Percentiles rank a stretch among this genome's conserved stretches.
These are phyloP conservation scores for Gastracanthus pulcherrimus DNA, from an alignment of 2,888 invertebrate genomes.

Conservation along the genomic window DNA sequence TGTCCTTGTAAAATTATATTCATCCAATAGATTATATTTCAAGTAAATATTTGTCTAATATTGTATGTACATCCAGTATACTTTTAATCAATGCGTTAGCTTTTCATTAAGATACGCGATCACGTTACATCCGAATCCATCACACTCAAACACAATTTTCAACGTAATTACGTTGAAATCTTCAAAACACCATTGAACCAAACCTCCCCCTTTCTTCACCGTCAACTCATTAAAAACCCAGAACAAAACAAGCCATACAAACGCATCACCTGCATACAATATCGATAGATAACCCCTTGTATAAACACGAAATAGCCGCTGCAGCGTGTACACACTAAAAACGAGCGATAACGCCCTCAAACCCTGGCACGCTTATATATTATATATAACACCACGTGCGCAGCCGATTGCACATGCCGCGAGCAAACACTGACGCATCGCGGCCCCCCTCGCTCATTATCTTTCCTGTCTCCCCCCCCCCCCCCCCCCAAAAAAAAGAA, in stretches of 20 bases:
- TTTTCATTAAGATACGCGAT: neutral
- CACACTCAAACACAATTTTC: neutral
- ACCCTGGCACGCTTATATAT: neutral
- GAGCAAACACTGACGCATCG: constrained; percentile 5
- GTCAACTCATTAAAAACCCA: neutral
- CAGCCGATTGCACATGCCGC: neutral
- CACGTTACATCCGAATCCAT: neutral
- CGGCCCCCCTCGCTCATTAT: neutral
- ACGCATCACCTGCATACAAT: neutral
- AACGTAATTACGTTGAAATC: no score
- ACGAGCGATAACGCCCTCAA: neutral
- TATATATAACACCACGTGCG: neutral
- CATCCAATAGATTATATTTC: neutral
- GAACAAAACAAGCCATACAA: neutral
- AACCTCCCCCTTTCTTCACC: no score
- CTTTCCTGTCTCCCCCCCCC: neutral
- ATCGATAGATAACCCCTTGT: neutral
- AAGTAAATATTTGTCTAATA: neutral
- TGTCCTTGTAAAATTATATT: no score
- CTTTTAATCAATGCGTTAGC: neutral
- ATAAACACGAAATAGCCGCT: neutral
- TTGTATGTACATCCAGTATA: neutral
- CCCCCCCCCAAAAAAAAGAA: neutral
- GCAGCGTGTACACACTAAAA: neutral
- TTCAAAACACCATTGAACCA: no score